These are phyloP conservation scores for Melanotaenia trifasciata DNA, from an alignment of 2,797 vertebrate genomes.

Conservation along the genomic window DNA sequence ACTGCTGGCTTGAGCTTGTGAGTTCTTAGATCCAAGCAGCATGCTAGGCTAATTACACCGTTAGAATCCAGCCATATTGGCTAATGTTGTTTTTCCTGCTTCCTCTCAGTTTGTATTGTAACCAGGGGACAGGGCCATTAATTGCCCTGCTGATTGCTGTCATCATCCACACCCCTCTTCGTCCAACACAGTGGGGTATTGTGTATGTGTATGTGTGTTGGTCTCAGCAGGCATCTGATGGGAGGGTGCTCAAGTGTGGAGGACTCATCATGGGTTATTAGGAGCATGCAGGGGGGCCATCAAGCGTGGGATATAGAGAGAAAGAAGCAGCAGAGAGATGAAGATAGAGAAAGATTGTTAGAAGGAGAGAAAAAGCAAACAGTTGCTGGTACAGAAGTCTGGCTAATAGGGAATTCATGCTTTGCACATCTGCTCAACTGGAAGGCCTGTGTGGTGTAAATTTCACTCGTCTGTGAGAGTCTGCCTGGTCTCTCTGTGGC, in stretches of 20 bases:
- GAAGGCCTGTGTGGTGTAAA: no score
- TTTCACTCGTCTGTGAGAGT: not conserved
- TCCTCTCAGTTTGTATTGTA: conserved; percentile 55
- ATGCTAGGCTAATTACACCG: conserved; percentile 57
- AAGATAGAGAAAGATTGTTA: conserved; percentile 38
- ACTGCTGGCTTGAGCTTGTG: conserved; percentile 31
- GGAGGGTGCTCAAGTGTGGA: conserved; percentile 85
- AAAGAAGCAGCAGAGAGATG: conserved; percentile 39
- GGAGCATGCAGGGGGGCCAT: conserved; percentile 78
- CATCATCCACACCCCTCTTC: conserved; percentile 61
- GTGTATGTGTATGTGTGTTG: conserved; percentile 33
- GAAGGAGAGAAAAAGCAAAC: conserved; percentile 44
- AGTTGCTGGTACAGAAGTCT: conserved; percentile 23
- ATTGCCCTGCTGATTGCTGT: conserved; percentile 70
- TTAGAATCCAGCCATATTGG: conserved; percentile 52
- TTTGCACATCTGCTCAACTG: no score
- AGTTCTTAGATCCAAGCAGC: conserved; percentile 40
- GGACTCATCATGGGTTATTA: conserved; percentile 88
- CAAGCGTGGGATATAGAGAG: conserved; percentile 61
- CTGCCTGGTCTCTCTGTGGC: no score
- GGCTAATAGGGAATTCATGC: not conserved
- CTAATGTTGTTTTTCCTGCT: conserved; percentile 58
- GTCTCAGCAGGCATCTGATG: conserved; percentile 82
- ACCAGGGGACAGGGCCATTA: conserved; percentile 58
- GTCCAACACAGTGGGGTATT: conserved; percentile 47